phyloP scores from a whole-genome alignment of 2,888 invertebrate genomes.

The Steinernema carpocapsae region DNA sequence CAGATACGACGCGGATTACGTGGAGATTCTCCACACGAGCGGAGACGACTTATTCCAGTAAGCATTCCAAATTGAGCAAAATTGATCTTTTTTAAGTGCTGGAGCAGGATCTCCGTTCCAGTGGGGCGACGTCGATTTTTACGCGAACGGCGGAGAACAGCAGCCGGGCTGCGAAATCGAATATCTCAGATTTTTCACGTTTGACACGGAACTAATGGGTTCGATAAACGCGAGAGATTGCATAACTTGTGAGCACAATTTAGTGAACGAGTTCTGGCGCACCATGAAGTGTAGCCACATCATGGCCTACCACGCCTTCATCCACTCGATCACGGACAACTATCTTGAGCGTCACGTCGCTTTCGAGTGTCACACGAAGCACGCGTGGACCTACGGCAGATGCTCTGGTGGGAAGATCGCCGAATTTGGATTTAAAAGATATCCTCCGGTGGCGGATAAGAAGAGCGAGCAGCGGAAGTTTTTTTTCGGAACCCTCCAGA shows the following conservation, averaged over 20 bases:
- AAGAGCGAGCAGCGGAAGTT: background rate
- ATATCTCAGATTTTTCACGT: conserved; percentile 11
- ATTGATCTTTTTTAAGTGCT: background rate
- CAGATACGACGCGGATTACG: conserved; percentile 11
- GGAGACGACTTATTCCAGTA: conserved; percentile 24
- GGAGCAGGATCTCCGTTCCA: background rate
- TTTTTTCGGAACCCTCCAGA: conserved; percentile 10
- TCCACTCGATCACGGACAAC: conserved; percentile 28
- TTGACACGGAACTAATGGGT: conserved; percentile 11
- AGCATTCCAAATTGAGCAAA: background rate
- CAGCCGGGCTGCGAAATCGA: conserved; percentile 30
- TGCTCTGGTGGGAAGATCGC: background rate
- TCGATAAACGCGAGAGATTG: background rate
- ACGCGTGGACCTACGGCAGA: conserved; percentile 15
- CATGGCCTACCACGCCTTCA: conserved; percentile 26
- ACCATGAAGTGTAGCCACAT: conserved; percentile 15
- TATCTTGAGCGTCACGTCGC: conserved; percentile 12
- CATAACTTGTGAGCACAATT: background rate
- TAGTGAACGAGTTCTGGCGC: conserved; percentile 11
- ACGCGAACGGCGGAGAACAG: conserved; percentile 29
- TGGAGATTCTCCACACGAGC: conserved; percentile 28
- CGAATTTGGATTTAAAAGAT: conserved; percentile 3
- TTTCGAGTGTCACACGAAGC: conserved; percentile 7
- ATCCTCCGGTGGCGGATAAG: background rate
- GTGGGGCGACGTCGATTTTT: conserved; percentile 29